phyloP scores from a whole-genome alignment of 2,888 invertebrate genomes.

The Thyatira batis region DNA sequence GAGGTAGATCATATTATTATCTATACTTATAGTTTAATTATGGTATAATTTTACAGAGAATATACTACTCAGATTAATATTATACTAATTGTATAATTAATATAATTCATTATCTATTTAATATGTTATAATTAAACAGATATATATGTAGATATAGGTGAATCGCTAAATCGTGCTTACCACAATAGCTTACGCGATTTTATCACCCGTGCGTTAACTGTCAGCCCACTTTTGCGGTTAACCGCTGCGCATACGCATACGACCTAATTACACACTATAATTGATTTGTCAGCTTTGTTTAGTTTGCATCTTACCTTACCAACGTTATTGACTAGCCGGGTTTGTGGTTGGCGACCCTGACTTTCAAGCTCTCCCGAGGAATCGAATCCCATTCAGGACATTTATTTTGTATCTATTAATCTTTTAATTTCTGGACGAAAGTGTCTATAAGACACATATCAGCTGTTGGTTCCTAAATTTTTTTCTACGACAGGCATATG shows the following conservation, averaged over 20 bases:
- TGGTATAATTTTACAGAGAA: too few relatives aligned
- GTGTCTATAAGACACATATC: too few relatives aligned
- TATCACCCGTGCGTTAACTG: constrained; percentile 29
- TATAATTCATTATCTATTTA: not conserved
- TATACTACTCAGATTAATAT: too few relatives aligned
- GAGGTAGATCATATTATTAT: too few relatives aligned
- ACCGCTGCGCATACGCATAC: constrained; percentile 35
- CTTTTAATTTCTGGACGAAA: too few relatives aligned
- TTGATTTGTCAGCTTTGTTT: constrained; percentile 18
- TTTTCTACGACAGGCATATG: too few relatives aligned
- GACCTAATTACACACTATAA: constrained; percentile 42
- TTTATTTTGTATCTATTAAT: too few relatives aligned
- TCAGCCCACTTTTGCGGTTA: constrained; percentile 38
- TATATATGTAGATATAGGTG: constrained; percentile 9
- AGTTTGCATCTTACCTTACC: not conserved
- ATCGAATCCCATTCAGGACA: too few relatives aligned
- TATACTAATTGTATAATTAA: not conserved
- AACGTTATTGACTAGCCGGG: not conserved
- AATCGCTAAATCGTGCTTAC: constrained; percentile 24
- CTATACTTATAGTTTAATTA: too few relatives aligned
- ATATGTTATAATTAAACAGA: not conserved
- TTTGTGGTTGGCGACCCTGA: too few relatives aligned
- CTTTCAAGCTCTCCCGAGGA: too few relatives aligned
- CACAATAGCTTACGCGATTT: constrained; percentile 11
- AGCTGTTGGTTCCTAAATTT: too few relatives aligned